Conservation (phyloP, 2,888 invertebrate genomes). For the Sericinus montela region DNA sequence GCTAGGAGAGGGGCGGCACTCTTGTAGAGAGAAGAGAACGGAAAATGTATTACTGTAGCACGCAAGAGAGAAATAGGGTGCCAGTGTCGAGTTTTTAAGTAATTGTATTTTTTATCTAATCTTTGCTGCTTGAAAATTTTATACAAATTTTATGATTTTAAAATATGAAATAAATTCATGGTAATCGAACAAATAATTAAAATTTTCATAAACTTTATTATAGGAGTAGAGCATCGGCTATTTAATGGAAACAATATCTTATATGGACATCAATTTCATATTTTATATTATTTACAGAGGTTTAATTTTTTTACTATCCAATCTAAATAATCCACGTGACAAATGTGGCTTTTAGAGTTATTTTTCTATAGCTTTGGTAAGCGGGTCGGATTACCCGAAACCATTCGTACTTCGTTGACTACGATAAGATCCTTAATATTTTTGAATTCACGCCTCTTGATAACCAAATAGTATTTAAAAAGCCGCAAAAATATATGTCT, state of each 20-base stretch:
- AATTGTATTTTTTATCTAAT: slow-evolving; percentile 71
- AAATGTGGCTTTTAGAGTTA: neutral
- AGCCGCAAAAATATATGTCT: too few relatives aligned
- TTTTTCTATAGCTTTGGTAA: neutral
- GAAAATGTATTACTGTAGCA: slow-evolving; percentile 70
- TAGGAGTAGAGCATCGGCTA: too few relatives aligned
- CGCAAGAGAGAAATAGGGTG: slow-evolving; percentile 73
- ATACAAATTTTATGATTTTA: slow-evolving; percentile 40
- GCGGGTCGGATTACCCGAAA: neutral
- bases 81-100: slow-evolving; percentile 70
- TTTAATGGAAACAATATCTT: too few relatives aligned
- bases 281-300: too few relatives aligned
- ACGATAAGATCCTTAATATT: neutral
- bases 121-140: slow-evolving; percentile 50
- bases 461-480: too few relatives aligned
- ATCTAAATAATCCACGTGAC: neutral
- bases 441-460: neutral
- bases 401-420: neutral
- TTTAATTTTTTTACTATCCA: neutral
- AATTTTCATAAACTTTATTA: too few relatives aligned
- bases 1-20: slow-evolving; percentile 38
- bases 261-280: too few relatives aligned
- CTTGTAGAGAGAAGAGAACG: slow-evolving; percentile 40
- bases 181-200: too few relatives aligned
- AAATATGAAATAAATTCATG: neutral